Evolutionary conservation across 2,113 vertebrate species (phyloP), one percentile per base, ranked within the genome.

Genomic region (Caranx ignobilis): DNA sequence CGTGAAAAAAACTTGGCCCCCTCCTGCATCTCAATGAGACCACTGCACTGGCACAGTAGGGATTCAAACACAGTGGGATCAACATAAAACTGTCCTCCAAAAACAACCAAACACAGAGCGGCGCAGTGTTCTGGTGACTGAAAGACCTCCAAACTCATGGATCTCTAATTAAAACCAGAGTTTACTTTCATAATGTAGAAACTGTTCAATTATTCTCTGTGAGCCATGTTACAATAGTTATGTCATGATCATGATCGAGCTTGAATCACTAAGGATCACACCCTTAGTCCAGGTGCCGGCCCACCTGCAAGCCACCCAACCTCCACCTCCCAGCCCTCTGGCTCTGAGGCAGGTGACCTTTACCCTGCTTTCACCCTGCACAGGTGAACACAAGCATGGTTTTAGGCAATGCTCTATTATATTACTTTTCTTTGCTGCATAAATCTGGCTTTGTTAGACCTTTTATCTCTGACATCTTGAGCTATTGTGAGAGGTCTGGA

Each of bases 41-140:
- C 45, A 35, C n/a, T 41, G 64, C 34, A 6, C 11, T 52, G 32
- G 63, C 64, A 68, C 75, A 60, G 41, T 5, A n/a, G 54, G 54
- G 54, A 31, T 26, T 6, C 31, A 13, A 45, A 45, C 4, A 2
- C 39, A 39, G 61, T 15, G 6, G 59, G 47, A n/a, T 50, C 45
- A 34, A 26, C 50, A 52, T n/a, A 52, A 52, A 18, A 52, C 4
- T 48, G 4, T 18, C 47, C 18, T 15, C 47, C 47, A 66, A 61
- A 7, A 54, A 10, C 37, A 37, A 8, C 37, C 6, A 37, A 5
- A 37, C 37, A 43, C 16, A 26, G 16, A 26, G 21, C 5, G 1
- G 31, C n/a, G 16, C 47, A 37, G 65, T 69, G 50, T 41, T 26
- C 16, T 41, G 50, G 15, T 18, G 21, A 43, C 52, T 43, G 19